These are phyloP conservation scores for Calyptomena viridis DNA, from an alignment of 2,113 vertebrate species.

Conservation along the genomic window DNA sequence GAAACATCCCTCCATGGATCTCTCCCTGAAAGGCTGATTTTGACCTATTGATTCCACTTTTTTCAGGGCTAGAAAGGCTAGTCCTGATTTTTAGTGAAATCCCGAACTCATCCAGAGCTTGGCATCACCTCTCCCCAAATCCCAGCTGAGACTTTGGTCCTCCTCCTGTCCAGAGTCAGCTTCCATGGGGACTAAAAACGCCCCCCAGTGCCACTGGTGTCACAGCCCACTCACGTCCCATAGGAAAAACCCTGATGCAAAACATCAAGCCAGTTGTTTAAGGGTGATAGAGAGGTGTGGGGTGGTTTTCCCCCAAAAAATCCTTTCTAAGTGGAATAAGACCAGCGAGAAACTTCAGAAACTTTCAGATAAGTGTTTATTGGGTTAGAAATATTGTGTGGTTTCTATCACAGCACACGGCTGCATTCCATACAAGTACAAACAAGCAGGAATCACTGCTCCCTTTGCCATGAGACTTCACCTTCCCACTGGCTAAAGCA, in stretches of 20 bases:
- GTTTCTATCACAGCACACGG: background rate
- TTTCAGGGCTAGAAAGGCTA: background rate
- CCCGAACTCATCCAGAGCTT: background rate
- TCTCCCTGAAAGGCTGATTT: rapidly evolving
- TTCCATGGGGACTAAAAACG: rapidly evolving
- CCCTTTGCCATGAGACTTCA: rapidly evolving
- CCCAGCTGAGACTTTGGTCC: background rate
- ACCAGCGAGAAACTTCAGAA: background rate
- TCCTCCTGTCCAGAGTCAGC: background rate
- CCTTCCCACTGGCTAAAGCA: rapidly evolving
- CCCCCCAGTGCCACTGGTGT: background rate
- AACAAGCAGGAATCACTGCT: background rate
- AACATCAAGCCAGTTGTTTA: background rate
- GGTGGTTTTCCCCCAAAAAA: rapidly evolving
- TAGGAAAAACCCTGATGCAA: background rate
- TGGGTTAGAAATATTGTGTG: background rate
- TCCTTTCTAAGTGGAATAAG: background rate
- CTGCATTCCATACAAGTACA: background rate
- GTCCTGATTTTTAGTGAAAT: background rate
- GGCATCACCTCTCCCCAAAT: background rate
- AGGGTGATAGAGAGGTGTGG: rapidly evolving
- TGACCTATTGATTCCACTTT: rapidly evolving
- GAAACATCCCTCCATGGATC: rapidly evolving
- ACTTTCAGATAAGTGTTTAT: background rate
- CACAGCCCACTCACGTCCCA: background rate